phyloP scores from a whole-genome alignment of 1,140 invertebrate genomes.

The Sweltsa coloradensis region DNA sequence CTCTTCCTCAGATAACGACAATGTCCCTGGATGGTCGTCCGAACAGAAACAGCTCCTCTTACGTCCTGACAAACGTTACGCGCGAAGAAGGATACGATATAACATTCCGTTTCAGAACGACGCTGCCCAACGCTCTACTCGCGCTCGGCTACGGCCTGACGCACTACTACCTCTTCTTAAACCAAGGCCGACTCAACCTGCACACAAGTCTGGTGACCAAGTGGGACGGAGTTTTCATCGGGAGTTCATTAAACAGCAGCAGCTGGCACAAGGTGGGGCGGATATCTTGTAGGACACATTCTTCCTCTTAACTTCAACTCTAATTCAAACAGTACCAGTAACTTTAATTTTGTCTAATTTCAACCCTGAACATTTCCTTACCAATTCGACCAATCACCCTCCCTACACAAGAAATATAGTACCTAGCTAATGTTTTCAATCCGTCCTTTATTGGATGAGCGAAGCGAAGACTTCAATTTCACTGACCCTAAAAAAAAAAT shows the following conservation, averaged over 20 bases:
- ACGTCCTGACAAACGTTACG: constrained; percentile 61
- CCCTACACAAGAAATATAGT: no score
- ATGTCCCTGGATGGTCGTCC: constrained; percentile 73
- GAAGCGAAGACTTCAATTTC: no score
- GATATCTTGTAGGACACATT: no score
- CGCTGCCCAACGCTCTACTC: constrained; percentile 70
- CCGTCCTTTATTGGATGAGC: no score
- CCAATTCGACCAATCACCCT: no score
- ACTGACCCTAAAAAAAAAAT: no score
- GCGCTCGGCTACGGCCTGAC: constrained; percentile 71
- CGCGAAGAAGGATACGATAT: constrained; percentile 79
- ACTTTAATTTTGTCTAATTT: background rate
- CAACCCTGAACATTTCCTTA: background rate
- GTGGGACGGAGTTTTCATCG: constrained; percentile 80
- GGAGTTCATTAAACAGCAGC: constrained; percentile 67
- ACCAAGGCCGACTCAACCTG: constrained; percentile 68
- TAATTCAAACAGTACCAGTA: no score
- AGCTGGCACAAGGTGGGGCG: constrained; percentile 65
- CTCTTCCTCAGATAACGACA: constrained; percentile 70
- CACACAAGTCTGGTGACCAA: constrained; percentile 77
- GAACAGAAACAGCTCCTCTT: constrained; percentile 45
- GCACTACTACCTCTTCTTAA: constrained; percentile 70
- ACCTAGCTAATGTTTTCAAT: no score
- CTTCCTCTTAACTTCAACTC: no score
- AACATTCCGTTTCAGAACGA: constrained; percentile 81